Base-by-base conservation (phyloP, 2,888 invertebrate genomes). In the Therioaphis trifolii region DNA sequence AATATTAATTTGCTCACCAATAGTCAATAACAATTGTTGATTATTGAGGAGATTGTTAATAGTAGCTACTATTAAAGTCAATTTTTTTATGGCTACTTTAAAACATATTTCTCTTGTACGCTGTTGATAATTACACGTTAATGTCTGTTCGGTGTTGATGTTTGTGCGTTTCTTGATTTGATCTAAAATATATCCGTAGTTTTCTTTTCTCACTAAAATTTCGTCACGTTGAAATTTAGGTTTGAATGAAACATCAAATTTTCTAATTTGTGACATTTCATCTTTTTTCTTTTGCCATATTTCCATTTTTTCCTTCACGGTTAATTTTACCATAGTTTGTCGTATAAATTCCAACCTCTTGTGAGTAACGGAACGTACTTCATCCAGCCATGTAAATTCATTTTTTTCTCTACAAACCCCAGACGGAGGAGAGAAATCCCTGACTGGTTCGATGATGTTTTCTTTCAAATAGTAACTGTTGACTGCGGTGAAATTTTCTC, bases 381-480 rank as follows among this genome's bases (percentile, higher is more conserved):
- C 80, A 29, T 5, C 21, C n/a, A 80, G 15, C 80, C 80, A 80
- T 29, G 55, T 35, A 35, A 15, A 29, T 71, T 58, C 61, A 24
- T 66, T 52, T 21, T 78, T 78, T 49, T 49, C 58, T 18, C 12
- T 40, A 18, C 40, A 5, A 43, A 24, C 40, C 4, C 15, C 74
- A 11, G 69, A 9, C 27, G 58, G 43, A 15, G 63, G 40, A 4
- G 63, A 74, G 27, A 63, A 74, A 21, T 49, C 18, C 27, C 29
- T 61, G 7, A 46, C 74, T 3, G 63, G 9, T 24, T 80, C 79
- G 40, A 80, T 43, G 4, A 24, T 15, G 63, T 72, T 74, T 61
- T 82, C 82, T 7, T 52, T 82, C 15, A 82, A 66, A 82, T 74
- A 82, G 66, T 66, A 21, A 15, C 52, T 66, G 14, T 82, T 82